Conservation (phyloP, 53 echinoderm and acorn worm genomes). For the Holothuria leucospilota region DNA sequence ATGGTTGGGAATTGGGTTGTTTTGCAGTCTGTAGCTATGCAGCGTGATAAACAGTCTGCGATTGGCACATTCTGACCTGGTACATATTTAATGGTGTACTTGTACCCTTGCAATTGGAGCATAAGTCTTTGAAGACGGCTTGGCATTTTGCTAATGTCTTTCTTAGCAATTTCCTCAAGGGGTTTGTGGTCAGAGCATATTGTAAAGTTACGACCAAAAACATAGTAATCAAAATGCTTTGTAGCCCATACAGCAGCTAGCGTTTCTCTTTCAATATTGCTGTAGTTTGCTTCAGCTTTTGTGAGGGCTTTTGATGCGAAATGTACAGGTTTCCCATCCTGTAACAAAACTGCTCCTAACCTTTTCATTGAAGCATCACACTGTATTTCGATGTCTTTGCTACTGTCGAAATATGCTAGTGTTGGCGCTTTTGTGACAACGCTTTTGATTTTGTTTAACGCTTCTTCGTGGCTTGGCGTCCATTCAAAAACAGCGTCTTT, state of each 20-base stretch:
- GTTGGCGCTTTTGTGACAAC: slow-evolving; percentile 32
- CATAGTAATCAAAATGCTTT: slow-evolving; percentile 36
- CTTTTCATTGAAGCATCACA: slow-evolving; percentile 49
- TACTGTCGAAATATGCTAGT: slow-evolving; percentile 52
- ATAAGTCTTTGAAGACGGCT: slow-evolving; percentile 26
- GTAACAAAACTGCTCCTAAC: no score
- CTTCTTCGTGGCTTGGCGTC: no score
- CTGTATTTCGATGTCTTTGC: no score
- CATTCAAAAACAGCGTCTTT: slow-evolving; percentile 25
- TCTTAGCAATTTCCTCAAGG: slow-evolving; percentile 24
- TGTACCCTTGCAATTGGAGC: slow-evolving; percentile 42
- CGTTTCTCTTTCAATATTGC: slow-evolving; percentile 50
- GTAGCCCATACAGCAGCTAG: slow-evolving; percentile 48
- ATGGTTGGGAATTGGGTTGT: no score
- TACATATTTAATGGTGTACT: slow-evolving; percentile 44
- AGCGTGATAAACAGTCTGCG: slow-evolving; percentile 33
- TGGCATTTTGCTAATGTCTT: slow-evolving; percentile 54
- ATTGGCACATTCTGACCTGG: slow-evolving; percentile 32
- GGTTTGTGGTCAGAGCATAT: slow-evolving; percentile 55
- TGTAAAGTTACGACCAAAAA: no score
- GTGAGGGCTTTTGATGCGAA: no score
- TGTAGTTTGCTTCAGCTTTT: no score
- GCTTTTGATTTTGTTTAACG: no score
- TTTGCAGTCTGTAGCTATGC: slow-evolving; percentile 30
- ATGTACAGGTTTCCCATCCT: no score